These are phyloP conservation scores for Semnornis frantzii DNA, from an alignment of 2,113 vertebrate genomes.

Conservation along the genomic window DNA sequence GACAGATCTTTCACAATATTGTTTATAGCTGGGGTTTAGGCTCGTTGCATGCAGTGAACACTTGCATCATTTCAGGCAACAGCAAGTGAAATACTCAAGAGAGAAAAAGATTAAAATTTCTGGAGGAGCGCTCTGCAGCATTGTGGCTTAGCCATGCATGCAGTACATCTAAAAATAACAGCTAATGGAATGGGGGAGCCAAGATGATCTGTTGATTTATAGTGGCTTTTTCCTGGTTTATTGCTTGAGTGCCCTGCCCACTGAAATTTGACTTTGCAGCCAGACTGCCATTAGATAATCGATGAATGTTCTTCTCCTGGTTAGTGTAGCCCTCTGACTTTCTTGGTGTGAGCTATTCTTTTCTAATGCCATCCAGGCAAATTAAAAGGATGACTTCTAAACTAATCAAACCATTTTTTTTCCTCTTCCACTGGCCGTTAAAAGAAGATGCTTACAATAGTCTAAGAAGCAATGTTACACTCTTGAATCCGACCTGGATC, in stretches of 20 bases:
- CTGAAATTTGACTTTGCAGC: conserved; percentile 39
- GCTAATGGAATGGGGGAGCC: conserved; percentile 52
- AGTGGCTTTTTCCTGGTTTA: conserved; percentile 49
- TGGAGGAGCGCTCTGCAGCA: neutral
- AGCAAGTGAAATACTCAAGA: conserved; percentile 26
- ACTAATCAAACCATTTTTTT: neutral
- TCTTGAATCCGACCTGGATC: neutral
- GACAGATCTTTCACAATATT: conserved; percentile 9
- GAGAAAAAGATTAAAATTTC: conserved; percentile 39
- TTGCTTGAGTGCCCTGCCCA: conserved; percentile 48
- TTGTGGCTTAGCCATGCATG: conserved; percentile 51
- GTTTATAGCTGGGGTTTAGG: conserved; percentile 8
- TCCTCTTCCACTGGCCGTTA: neutral
- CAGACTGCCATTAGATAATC: conserved; percentile 38
- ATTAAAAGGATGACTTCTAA: conserved; percentile 11
- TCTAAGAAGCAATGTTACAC: neutral
- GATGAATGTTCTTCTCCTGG: neutral
- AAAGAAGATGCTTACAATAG: neutral
- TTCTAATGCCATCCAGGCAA: neutral
- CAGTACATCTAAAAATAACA: conserved; percentile 58
- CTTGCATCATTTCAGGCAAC: conserved; percentile 6
- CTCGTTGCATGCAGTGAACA: neutral
- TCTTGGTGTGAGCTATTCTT: neutral
- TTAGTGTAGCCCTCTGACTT: neutral
- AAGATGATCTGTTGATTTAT: conserved; percentile 46